Evolutionary conservation across 2,797 vertebrate species (phyloP), one percentile per base, ranked within the genome.

Genomic region (Streptopelia turtur): DNA sequence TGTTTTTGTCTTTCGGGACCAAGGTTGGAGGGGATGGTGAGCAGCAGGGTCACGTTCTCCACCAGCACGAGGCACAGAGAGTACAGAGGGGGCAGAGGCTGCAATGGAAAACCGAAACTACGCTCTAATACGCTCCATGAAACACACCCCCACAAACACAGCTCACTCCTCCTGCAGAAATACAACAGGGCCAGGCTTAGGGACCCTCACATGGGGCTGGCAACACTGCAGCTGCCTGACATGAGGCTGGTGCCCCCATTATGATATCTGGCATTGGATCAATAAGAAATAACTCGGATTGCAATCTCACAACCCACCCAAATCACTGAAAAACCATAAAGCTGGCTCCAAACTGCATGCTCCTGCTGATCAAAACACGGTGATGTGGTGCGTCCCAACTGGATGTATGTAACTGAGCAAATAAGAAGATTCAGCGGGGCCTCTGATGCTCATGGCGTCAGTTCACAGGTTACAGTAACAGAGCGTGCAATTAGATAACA

Each of bases 211-310:
- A 7, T 2, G 64, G 14, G 52, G 49, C 66, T 10, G 64, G 47
- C 21, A 56, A n/a, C 22, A 20, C 27, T 33, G 55, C 76, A 2
- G 20, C 12, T 1, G 0, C 0, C 0, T 11, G 41, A 41, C 37
- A 18, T 2, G 0, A 28, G 66, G 50, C 31, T 85, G 68, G 11
- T n/a, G 60, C 11, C 68, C 61, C 30, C 18, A 8, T 0, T 3
- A 16, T 24, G 23, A 2, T 60, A 1, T 4, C 49, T 70, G 35
- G 9, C 30, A 25, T 14, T 37, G 77, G 66, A 59, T 65, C 55
- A 79, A 65, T 5, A 6, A 60, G 28, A 78, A 49, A 5, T 33
- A 14, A 24, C 52, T 39, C 63, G 11, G 9, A 13, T 2, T 16
- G 55, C 24, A 5, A 0, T 9, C 77, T 65, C 30, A 7, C 8